phyloP scores from a whole-genome alignment of 2,888 invertebrate genomes.

The Agonopterix arenella region DNA sequence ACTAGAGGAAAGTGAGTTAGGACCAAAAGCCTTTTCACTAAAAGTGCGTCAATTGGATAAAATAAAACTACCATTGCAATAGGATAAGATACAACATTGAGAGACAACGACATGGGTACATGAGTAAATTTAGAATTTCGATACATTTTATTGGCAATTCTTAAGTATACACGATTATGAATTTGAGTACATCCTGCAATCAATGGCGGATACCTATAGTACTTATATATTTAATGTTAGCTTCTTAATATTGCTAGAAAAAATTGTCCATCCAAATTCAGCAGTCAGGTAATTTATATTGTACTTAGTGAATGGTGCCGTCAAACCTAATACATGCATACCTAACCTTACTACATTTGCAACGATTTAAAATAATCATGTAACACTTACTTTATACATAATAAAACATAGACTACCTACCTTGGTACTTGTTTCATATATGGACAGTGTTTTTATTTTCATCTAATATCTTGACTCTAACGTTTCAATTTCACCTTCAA shows the following conservation, averaged over 20 bases:
- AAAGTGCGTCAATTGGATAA: slow-evolving; percentile 59
- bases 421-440: too few relatives aligned
- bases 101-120: slow-evolving; percentile 60
- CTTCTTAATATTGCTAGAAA: slow-evolving; percentile 6
- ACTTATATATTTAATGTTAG: slow-evolving; percentile 3
- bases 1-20: slow-evolving; percentile 50
- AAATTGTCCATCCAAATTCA: slow-evolving; percentile 5
- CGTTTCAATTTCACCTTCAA: slow-evolving; percentile 1
- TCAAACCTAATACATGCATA: background rate
- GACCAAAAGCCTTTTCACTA: slow-evolving; percentile 49
- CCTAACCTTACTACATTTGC: too few relatives aligned
- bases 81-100: slow-evolving; percentile 56
- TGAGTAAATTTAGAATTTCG: slow-evolving; percentile 43
- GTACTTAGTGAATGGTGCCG: background rate
- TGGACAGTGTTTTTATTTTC: too few relatives aligned
- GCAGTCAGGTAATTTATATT: background rate
- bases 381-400: too few relatives aligned
- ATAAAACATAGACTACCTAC: too few relatives aligned
- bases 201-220: slow-evolving; percentile 2
- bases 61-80: slow-evolving; percentile 45
- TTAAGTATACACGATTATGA: slow-evolving; percentile 30
- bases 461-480: background rate
- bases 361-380: too few relatives aligned
- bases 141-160: slow-evolving; percentile 44
- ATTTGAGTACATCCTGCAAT: slow-evolving; percentile 16